Evolutionary conservation across 2,888 invertebrate species (phyloP).

Genomic region (Crossocerus cetratus): DNA sequence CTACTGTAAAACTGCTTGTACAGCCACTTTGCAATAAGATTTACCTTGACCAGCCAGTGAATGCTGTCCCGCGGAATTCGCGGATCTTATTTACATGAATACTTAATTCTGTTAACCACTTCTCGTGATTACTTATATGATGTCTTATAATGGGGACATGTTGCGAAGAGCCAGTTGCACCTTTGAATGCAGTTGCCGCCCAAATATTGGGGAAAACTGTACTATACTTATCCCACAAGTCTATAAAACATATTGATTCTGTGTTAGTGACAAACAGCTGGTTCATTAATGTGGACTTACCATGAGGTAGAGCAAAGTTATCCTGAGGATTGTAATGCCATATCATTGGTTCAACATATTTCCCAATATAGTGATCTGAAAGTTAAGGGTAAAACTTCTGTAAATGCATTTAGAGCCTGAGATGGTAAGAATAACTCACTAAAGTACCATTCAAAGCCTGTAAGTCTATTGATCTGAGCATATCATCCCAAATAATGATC

Average conservation of each 20-base stretch:
- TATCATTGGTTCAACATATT: constrained; percentile 83
- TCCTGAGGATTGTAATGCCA: constrained; percentile 83
- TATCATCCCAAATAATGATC: constrained; percentile 92
- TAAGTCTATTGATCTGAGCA: constrained; percentile 83
- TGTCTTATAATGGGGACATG: constrained; percentile 83
- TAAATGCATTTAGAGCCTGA: constrained; percentile 4
- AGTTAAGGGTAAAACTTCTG: constrained; percentile 28
- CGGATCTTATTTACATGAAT: constrained; percentile 78
- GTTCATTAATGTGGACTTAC: constrained; percentile 54
- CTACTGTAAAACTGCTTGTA: neutral
- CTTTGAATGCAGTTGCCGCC: constrained; percentile 91
- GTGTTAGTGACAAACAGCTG: neutral
- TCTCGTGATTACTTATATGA: constrained; percentile 87
- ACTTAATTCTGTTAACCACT: constrained; percentile 82
- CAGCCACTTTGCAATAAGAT: neutral
- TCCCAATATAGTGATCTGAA: constrained; percentile 81
- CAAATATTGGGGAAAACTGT: constrained; percentile 85
- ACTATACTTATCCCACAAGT: constrained; percentile 83
- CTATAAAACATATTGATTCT: constrained; percentile 17
- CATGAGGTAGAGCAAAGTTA: constrained; percentile 77
- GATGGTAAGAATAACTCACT: constrained; percentile 34
- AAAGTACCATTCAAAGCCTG: constrained; percentile 80
- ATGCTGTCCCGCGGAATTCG: constrained; percentile 82
- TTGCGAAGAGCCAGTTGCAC: constrained; percentile 88
- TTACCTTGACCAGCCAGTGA: constrained; percentile 88